A percentile compares a stretch with the other conserved stretches of the same genome.
Evolutionary conservation across 2,113 vertebrate genomes (phyloP).

Genomic region (Gracilinanus agilis): DNA sequence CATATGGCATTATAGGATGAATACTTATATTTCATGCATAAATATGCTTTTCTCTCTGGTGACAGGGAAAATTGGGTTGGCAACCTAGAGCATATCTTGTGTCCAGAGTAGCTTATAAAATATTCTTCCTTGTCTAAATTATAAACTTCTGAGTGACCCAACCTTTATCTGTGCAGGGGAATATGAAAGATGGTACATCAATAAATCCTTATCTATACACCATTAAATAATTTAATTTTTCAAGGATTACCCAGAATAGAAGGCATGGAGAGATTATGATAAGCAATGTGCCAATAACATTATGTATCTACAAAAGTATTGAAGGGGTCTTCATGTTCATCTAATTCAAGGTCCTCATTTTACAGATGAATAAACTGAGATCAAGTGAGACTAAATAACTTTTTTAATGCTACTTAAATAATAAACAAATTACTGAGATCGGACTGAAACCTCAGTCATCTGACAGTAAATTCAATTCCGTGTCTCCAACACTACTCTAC

Average conservation of each 20-base stretch:
- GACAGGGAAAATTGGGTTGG: background rate
- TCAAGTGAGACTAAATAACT: background rate
- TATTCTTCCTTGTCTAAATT: background rate
- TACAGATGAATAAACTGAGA: background rate
- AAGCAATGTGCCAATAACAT: background rate
- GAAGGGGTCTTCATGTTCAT: background rate
- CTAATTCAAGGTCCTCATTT: background rate
- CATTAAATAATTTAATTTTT: background rate
- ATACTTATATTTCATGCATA: background rate
- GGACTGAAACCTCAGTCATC: background rate
- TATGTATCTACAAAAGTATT: background rate
- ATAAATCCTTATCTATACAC: background rate
- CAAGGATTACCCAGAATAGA: background rate
- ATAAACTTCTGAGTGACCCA: background rate
- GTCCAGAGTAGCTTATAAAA: background rate
- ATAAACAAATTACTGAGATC: background rate
- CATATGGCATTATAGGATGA: background rate
- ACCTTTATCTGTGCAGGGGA: background rate
- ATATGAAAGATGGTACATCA: background rate
- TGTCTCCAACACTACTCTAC: background rate
- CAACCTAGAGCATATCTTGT: background rate
- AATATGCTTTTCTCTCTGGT: background rate
- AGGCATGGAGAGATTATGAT: background rate
- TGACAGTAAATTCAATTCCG: background rate
- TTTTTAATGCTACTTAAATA: background rate